These are phyloP conservation scores for Calyptommatus sinebrachiatus DNA, from an alignment of 2,113 vertebrate species.

Conservation along the genomic window DNA sequence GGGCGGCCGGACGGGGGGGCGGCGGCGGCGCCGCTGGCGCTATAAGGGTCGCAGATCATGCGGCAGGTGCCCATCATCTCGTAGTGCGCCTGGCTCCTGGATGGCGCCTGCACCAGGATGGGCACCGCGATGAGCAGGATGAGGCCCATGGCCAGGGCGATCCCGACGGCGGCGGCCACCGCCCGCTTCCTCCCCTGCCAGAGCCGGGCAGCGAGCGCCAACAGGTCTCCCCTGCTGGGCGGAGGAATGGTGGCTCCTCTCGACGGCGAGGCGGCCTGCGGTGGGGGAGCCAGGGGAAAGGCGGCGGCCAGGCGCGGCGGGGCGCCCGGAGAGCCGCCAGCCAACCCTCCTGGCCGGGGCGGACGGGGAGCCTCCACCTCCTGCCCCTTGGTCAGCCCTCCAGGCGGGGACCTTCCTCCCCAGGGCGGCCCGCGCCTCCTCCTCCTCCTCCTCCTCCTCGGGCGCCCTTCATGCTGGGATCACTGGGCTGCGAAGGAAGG, in stretches of 20 bases:
- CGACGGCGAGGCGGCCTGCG: slow-evolving; percentile 48
- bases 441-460: background rate
- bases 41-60: slow-evolving; percentile 89
- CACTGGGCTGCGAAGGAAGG: background rate
- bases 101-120: slow-evolving; percentile 73
- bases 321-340: background rate
- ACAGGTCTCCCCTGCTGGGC: slow-evolving; percentile 71
- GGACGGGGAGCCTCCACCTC: background rate
- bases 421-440: background rate
- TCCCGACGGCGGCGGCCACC: slow-evolving; percentile 74
- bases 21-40: slow-evolving; percentile 55
- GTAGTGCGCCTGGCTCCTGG: slow-evolving; percentile 75
- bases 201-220: slow-evolving; percentile 71
- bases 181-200: slow-evolving; percentile 74
- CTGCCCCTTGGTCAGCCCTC: background rate
- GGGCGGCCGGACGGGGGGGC: slow-evolving; percentile 53
- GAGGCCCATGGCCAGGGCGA: slow-evolving; percentile 77
- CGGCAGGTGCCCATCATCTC: slow-evolving; percentile 92
- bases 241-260: slow-evolving; percentile 71
- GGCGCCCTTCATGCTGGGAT: background rate
- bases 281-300: background rate
- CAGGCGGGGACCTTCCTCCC: background rate
- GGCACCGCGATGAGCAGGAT: slow-evolving; percentile 77
- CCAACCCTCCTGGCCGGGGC: background rate
- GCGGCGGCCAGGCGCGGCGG: background rate